Evolutionary conservation across 2,888 invertebrate genomes (phyloP), one percentile per base, ranked within the genome.

Genomic region (Trissolcus brochymenae): DNA sequence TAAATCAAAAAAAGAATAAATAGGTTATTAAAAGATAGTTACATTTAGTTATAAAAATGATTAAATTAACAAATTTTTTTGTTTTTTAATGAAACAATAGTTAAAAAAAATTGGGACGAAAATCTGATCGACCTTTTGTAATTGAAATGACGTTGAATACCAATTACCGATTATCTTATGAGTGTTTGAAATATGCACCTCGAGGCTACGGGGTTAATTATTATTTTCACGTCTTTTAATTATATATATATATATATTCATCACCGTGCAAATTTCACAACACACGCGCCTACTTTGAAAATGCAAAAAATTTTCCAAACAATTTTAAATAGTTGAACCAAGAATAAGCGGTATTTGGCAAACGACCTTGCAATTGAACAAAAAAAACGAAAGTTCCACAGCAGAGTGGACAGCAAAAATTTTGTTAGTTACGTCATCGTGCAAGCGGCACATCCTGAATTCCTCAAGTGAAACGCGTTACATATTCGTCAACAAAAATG

Each of bases 321-420:
- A 55, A 49, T 60, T n/a, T 17, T 17, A 11, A 19, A 55, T 35
- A 35, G 60, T 54, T 29, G 13, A 54, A 61, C 13, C 62, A 9
- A 35, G 17, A 16, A 46, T 21, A 56, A 17, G 6, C 3, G 56
- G 11, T n/a, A 35, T 19, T 57, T 50, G 4, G 25, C 19, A 19
- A 11, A 51, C 80, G 80, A 80, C 80, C 82, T 81, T 81, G 81
- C 4, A 35, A 25, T 6, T 4, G 4, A 25, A 25, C n/a, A n/a
- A 35, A 35, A 76, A 81, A 82, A 81, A 80, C 73, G 81, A 82
- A 81, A 81, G 82, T 82, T 76, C 59, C 66, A 60, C 57, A 71
- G 62, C 51, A 50, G 66, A 61, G 55, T 56, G 43, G 61, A 54
- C 73, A 66, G 78, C 74, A 78, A 80, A 80, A 80, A 80, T 81